Evolutionary conservation across 2,797 vertebrate genomes (phyloP), one percentile per base, ranked within the genome.

Genomic region (Hirundo rustica): DNA sequence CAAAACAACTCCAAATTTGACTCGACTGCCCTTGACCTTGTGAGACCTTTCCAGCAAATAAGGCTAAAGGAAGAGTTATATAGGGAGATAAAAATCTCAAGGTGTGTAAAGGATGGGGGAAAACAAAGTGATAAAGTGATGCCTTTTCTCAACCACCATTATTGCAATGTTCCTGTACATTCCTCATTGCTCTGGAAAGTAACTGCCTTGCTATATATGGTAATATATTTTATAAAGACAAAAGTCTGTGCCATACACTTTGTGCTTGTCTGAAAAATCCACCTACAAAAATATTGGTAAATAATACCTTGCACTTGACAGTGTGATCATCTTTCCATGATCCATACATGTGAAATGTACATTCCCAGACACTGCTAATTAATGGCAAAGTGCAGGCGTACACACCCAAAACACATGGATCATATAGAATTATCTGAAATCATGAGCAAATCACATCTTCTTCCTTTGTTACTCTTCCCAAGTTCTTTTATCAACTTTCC

Each of bases 291-390:
- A 73, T 19, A 36, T 17, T 13, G 8, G 23, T 53, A 74, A 84
- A 54, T 40, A 70, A 27, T 42, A 40, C 19, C 4, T 74, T 53
- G 16, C 36, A 40, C 47, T 23, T 57, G 50, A 16, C 32, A 67
- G 20, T 14, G 4, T 45, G 54, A 67, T 34, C 42, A 48, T 22
- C 10, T 65, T 84, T 77, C 61, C 40, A 44, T 29, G 34, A 32
- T 26, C 18, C 0, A 0, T 36, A 73, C 7, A 8, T n/a, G 55
- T 0, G 2, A 76, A 80, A 71, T 21, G 16, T 23, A n/a, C 11
- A 13, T 40, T 62, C 30, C 51, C 36, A 62, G 29, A 22, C 16
- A 21, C 32, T 36, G 30, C 16, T 23, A 73, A 54, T 23, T 32
- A 42, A 57, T 32, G 51, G 51, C 16, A 44, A 83, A 83, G 16